A percentile compares a stretch with the other conserved stretches of the same genome.
Conservation (phyloP, 2,797 vertebrate genomes). For the Sciurus carolinensis region DNA sequence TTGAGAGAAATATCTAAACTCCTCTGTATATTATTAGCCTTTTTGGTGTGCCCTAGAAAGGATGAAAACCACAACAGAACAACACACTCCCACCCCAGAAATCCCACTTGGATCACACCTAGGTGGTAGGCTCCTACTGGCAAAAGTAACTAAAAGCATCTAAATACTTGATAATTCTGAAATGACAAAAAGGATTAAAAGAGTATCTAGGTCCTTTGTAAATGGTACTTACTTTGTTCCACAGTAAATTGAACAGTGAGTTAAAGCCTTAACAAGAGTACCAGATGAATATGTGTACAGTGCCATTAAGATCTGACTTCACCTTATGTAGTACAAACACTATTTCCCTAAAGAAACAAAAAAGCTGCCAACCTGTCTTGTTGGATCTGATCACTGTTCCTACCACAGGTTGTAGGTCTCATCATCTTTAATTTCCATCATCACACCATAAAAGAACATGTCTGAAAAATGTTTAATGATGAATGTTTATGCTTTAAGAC, state of each 20-base stretch:
- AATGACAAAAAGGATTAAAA: constrained; percentile 30
- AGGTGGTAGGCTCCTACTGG: background rate
- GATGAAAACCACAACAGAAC: background rate
- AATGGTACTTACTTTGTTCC: background rate
- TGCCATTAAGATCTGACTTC: background rate
- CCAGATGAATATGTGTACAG: background rate
- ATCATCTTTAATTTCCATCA: background rate
- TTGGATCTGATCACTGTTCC: background rate
- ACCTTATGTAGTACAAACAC: background rate
- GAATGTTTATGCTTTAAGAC: constrained; percentile 8
- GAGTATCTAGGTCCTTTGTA: background rate
- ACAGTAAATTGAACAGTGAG: constrained; percentile 1
- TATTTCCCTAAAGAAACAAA: constrained; percentile 55
- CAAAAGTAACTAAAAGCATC: background rate
- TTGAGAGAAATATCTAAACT: constrained; percentile 15
- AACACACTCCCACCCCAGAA: background rate
- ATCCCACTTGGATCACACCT: background rate
- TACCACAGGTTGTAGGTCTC: background rate
- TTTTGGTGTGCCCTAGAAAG: constrained; percentile 33
- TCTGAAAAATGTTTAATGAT: constrained; percentile 44
- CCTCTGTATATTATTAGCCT: background rate
- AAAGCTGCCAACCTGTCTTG: background rate
- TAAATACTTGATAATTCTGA: background rate
- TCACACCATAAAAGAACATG: background rate
- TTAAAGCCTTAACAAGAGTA: constrained; percentile 63